Percentiles rank a stretch among this genome's conserved stretches.
Conservation (phyloP, 1,140 invertebrate species). For the Solen grandis region DNA sequence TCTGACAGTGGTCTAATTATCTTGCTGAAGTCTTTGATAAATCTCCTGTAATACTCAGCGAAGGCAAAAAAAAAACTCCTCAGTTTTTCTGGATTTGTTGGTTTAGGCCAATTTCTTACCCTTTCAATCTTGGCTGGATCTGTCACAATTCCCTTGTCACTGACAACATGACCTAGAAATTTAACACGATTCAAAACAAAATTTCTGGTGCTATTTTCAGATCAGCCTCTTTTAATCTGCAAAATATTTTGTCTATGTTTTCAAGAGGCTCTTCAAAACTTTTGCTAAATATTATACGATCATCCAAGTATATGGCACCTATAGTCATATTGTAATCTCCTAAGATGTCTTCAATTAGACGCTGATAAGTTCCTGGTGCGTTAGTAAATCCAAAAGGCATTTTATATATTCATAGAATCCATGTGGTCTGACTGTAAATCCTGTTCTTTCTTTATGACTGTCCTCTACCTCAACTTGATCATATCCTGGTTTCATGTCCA, state of each 20-base stretch:
- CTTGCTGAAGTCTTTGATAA: too few species aligned
- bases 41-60: too few species aligned
- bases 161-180: too few species aligned
- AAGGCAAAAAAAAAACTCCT: too few species aligned
- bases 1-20: too few species aligned
- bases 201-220: too few species aligned
- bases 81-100: too few species aligned
- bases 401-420: constrained; percentile 56
- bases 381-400: constrained; percentile 62
- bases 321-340: constrained; percentile 48
- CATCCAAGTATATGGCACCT: constrained; percentile 64
- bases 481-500: constrained; percentile 68
- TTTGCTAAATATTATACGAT: constrained; percentile 57
- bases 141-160: too few species aligned
- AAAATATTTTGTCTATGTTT: constrained; percentile 62
- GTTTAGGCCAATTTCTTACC: too few species aligned
- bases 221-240: constrained; percentile 52
- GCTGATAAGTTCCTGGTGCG: constrained; percentile 64
- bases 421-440: constrained; percentile 48
- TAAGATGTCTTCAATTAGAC: constrained; percentile 61
- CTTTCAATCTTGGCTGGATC: too few species aligned
- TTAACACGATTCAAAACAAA: too few species aligned
- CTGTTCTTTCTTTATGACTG: constrained; percentile 50
- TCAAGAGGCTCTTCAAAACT: constrained; percentile 46
- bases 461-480: constrained; percentile 78